Percentiles rank a stretch among this genome's conserved stretches.
phyloP scores from a whole-genome alignment of 1,140 invertebrate genomes.

The Ylistrum balloti region DNA sequence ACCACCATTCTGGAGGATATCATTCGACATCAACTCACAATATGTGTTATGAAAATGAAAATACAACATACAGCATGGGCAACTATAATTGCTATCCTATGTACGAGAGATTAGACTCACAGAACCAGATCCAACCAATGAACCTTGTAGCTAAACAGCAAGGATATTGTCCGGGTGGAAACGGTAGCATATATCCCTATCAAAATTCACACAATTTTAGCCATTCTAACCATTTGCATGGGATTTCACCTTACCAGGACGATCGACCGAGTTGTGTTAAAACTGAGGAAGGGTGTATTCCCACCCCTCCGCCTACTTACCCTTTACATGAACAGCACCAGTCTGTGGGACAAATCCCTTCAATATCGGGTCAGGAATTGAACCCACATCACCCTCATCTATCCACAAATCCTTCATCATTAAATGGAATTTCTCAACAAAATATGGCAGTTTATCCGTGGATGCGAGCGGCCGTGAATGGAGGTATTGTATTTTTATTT shows the following conservation, averaged over 20 bases:
- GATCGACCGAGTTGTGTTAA: slow-evolving; percentile 60
- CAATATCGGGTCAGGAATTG: slow-evolving; percentile 46
- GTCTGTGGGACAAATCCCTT: slow-evolving; percentile 42
- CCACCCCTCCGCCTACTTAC: slow-evolving; percentile 58
- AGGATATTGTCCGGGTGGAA: slow-evolving; percentile 53
- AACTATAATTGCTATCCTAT: slow-evolving; percentile 61
- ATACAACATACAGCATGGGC: slow-evolving; percentile 57
- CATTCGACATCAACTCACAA: slow-evolving; percentile 53
- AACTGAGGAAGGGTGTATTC: slow-evolving; percentile 61
- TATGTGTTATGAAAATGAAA: slow-evolving; percentile 65
- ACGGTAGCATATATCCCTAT: slow-evolving; percentile 55
- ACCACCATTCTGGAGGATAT: slow-evolving; percentile 51
- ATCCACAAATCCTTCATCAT: slow-evolving; percentile 50
- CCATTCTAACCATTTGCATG: slow-evolving; percentile 49
- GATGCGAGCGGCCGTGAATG: slow-evolving; percentile 59
- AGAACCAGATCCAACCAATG: slow-evolving; percentile 60
- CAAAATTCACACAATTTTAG: slow-evolving; percentile 57
- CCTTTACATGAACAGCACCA: slow-evolving; percentile 49
- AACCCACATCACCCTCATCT: slow-evolving; percentile 51
- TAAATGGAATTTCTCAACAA: slow-evolving; percentile 61
- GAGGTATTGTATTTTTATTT: slow-evolving; percentile 53
- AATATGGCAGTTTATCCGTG: slow-evolving; percentile 62
- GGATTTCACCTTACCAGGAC: slow-evolving; percentile 57
- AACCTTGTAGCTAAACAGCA: slow-evolving; percentile 61
- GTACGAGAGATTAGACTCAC: slow-evolving; percentile 56